phyloP scores from a whole-genome alignment of 2,888 invertebrate species.

The Agrochola lota region DNA sequence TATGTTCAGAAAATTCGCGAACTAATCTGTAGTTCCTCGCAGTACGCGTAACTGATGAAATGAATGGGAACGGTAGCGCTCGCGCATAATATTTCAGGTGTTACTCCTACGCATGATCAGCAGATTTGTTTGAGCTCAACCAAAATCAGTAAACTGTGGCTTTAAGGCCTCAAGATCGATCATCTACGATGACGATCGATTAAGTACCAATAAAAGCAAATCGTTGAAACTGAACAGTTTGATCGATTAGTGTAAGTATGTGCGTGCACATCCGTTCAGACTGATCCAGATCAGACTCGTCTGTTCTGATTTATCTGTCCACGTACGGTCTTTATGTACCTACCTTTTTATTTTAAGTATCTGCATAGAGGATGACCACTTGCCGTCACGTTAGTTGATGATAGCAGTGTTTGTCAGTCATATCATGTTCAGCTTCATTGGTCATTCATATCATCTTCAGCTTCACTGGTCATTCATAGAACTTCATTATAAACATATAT shows the following conservation, averaged over 20 bases:
- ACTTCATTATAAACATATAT: conserved; percentile 15
- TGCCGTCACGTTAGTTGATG: neutral
- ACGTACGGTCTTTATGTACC: neutral
- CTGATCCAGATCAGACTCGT: neutral
- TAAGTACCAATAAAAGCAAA: too few relatives aligned
- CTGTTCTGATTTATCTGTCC: neutral
- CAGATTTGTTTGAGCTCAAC: neutral
- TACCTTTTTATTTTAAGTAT: neutral
- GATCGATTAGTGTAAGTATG: neutral
- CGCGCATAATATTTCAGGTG: neutral
- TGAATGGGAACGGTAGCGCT: neutral
- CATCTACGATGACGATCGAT: neutral
- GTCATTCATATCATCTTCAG: neutral
- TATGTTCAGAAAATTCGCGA: neutral
- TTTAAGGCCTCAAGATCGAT: neutral
- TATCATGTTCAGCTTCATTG: neutral
- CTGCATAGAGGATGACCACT: neutral
- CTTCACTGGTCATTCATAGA: neutral
- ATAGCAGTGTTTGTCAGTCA: neutral
- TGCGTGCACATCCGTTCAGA: neutral
- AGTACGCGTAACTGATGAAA: neutral
- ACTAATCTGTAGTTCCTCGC: neutral
- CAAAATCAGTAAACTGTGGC: neutral
- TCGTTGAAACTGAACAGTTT: neutral
- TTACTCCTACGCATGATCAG: neutral